Conservation (phyloP, 2,797 vertebrate genomes). For the Sebastes iracundus region DNA sequence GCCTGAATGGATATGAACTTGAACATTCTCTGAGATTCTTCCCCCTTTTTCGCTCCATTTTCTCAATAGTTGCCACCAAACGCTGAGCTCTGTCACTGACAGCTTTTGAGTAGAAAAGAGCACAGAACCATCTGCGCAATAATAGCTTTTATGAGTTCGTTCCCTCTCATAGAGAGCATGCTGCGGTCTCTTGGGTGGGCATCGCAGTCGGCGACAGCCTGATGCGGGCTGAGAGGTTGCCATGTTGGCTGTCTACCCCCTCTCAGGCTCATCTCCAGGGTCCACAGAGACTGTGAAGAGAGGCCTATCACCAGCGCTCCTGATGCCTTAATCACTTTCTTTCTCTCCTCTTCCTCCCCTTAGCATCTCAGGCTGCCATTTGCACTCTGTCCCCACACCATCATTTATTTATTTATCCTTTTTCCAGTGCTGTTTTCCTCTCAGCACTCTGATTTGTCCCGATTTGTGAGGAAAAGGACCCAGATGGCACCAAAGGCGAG, state of each 20-base stretch:
- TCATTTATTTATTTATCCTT: constrained; percentile 81
- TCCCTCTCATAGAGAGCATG: constrained; percentile 45
- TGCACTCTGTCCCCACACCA: constrained; percentile 70
- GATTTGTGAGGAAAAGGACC: constrained; percentile 58
- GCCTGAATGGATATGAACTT: constrained; percentile 30
- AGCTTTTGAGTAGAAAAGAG: constrained; percentile 64
- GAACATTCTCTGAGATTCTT: background rate
- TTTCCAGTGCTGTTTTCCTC: constrained; percentile 52
- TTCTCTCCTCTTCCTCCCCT: constrained; percentile 34
- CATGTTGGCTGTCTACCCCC: constrained; percentile 75
- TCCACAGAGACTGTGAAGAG: constrained; percentile 72
- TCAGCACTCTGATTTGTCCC: constrained; percentile 61
- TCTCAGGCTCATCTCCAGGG: constrained; percentile 75
- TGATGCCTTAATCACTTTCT: constrained; percentile 74
- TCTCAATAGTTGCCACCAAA: constrained; percentile 36
- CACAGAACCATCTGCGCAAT: constrained; percentile 76
- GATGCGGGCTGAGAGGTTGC: constrained; percentile 84
- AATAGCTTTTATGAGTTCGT: constrained; percentile 76
- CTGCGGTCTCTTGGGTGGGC: constrained; percentile 75
- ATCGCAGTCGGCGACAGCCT: constrained; percentile 72
- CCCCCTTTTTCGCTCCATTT: constrained; percentile 10
- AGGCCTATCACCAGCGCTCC: constrained; percentile 59
- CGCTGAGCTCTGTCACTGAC: constrained; percentile 42
- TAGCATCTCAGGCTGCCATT: constrained; percentile 62
- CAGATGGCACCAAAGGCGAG: constrained; percentile 60